phyloP scores from a whole-genome alignment of 2,113 vertebrate genomes.

The Bolborhynchus lineola region DNA sequence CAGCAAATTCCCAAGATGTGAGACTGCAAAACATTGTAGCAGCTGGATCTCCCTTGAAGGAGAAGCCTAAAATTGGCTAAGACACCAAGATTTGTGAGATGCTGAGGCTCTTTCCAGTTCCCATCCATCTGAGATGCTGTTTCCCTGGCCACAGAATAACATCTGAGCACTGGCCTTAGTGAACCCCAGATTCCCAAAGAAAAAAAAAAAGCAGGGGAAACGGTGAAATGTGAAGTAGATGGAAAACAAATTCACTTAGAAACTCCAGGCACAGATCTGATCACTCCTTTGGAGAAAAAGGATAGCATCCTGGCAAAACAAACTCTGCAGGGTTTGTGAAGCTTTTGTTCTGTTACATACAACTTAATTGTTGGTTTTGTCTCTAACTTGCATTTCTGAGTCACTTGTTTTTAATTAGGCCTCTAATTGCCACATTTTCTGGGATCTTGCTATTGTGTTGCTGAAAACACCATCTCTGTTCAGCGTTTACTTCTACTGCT shows the following conservation, averaged over 20 bases:
- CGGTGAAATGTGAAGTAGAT: background rate
- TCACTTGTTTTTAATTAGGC: background rate
- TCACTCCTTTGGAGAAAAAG: background rate
- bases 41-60: background rate
- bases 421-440: background rate
- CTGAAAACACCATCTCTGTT: background rate
- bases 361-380: conserved; percentile 16
- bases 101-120: background rate
- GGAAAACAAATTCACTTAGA: background rate
- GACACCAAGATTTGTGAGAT: background rate
- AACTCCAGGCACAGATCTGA: background rate
- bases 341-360: background rate
- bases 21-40: background rate
- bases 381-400: conserved; percentile 21
- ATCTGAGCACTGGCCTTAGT: background rate
- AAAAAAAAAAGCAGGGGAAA: background rate
- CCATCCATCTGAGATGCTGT: background rate
- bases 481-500: background rate
- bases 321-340: background rate
- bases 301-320: background rate
- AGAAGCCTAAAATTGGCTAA: background rate
- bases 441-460: background rate
- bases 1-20: background rate
- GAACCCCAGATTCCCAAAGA: background rate
- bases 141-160: background rate